Base-by-base conservation (phyloP, 2,113 vertebrate species). In the Chinchilla lanigera region DNA sequence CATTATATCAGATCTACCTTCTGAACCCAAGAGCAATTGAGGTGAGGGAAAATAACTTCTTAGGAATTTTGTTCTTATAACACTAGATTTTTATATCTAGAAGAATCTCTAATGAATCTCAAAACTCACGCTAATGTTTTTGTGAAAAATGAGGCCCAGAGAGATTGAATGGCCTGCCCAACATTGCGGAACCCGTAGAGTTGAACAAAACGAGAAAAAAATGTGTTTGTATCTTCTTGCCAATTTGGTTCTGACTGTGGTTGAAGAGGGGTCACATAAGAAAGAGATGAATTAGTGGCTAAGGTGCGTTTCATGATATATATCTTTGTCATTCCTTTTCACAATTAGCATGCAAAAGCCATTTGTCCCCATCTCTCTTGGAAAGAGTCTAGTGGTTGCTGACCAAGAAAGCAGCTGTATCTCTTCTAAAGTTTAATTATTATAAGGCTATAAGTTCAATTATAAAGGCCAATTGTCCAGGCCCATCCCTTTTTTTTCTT, bases 21-120 rank as follows among this genome's bases (percentile, higher is more conserved):
- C 80, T 94, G 85, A 92, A 86, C 26, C 22, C 86, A 52, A 3
- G 33, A 93, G 38, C 56, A 81, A 92, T 54, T 16, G 61, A 9
- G 11, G 10, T 89, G 52, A 77, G 56, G 24, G 58, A 95, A 94
- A 85, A 89, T 78, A 93, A 89, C 67, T 47, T 93, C 41, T 86
- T 71, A 83, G 69, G 56, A 80, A 83, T 86, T 89, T 81, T 80
- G 77, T 89, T 52, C 71, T 63, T 24, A 80, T 11, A 84, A 88
- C 33, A 54, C 44, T 69, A 85, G 56, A 44, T 61, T 89, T 93
- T 80, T 80, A 75, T 83, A 8, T 84, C 44, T 81, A 60, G 8
- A 90, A 83, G 38, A 82, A 93, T 75, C 10, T 19, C 60, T 60
- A 89, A 14, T 63, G 65, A 65, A 88, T 78, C 38, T 87, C 54